Evolutionary conservation across 1,140 invertebrate species (phyloP), one percentile per base, ranked within the genome.

Genomic region (Cotesia vestalis): DNA sequence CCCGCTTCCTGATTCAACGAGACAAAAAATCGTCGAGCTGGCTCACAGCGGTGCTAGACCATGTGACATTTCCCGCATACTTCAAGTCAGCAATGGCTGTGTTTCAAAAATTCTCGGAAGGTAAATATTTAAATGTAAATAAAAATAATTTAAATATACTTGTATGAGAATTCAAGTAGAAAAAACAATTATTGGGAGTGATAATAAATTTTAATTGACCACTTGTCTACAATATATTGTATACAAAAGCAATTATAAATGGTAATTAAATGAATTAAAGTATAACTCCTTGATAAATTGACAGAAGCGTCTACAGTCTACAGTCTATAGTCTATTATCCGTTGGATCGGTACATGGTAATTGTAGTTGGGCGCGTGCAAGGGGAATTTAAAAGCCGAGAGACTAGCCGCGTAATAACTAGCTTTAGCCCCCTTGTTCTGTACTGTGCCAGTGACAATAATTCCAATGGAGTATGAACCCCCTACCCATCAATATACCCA

Each of bases 1-100:
- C 73, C 98, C 98, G 5, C 88, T 99, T 80, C 98, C 98, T 1
- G 98, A 99, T 88, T 95, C 94, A 61, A 99, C 97, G 55, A 90
- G 98, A 73, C 96, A 98, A 88, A 95, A 97, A 89, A 99, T 99
- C 80, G 97, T 99, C 73, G 97, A 99, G 87, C 88, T 99, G 82
- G 97, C 98, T 17, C 96, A 99, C 86, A 95, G 95, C 5, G 98
- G 98, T 3, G 97, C 97, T 6, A 87, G 98, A 75, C 98, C 98
- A 4, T 99, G 98, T 88, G 98, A 99, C 88, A 99, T 99, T 82
- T 97, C 96, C 36, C 91, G 98, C 57, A 97, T 98, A 77, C 93
- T 98, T 9, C 96, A 97, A 87, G 96, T 98, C 79, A 97, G 95
- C 86, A 98, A 98, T 86, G 96, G 96, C 77, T 98, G 95, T 85